Base-by-base conservation (phyloP, 2,797 vertebrate species). In the Glyptemys insculpta region DNA sequence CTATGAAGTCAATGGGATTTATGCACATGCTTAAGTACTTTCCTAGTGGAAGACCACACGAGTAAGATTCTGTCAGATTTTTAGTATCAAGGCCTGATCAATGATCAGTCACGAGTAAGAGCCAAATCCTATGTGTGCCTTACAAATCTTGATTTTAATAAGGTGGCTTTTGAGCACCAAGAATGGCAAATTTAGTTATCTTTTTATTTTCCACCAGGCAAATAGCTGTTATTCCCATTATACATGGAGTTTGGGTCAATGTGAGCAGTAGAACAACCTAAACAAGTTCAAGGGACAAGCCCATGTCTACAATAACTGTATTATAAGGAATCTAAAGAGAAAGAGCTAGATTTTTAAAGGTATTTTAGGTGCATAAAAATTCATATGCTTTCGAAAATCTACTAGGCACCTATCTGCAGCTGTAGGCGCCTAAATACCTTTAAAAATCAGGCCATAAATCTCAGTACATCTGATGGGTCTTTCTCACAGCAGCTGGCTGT, bases 21-120 rank as follows among this genome's bases (percentile, higher is more conserved):
- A 49, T 9, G 14, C 8, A 47, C 15, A 29, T 49, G 8, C 21
- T 78, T 47, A 86, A 93, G 65, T 29, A 49, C 81, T 92, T 91
- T 82, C 89, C 14, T 84, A 79, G 12, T 56, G 79, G 79, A 57
- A 81, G 52, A 25, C 83, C 89, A 56, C 83, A 54, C 56, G 94
- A 85, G 84, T 93, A 90, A 90, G 87, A 91, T 92, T 87, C 59
- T 62, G 74, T 83, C 83, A 87, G 88, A 59, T 91, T 90, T 88
- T 83, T 53, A n/a, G n/a, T 89, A 34, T 76, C 93, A 62, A 94
- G 86, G 89, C 83, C 59, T 94, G 12, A 79, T 54, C 21, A 31
- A 91, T 27, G 47, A 5, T 85, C 37, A 5, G 41, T 19, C 90
- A n/a, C 59, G 31, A 78, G 44, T 31, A 29, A 53, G 86, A 83